These are phyloP conservation scores for Perdita meconis DNA, from an alignment of 2,888 invertebrate genomes.

Conservation along the genomic window DNA sequence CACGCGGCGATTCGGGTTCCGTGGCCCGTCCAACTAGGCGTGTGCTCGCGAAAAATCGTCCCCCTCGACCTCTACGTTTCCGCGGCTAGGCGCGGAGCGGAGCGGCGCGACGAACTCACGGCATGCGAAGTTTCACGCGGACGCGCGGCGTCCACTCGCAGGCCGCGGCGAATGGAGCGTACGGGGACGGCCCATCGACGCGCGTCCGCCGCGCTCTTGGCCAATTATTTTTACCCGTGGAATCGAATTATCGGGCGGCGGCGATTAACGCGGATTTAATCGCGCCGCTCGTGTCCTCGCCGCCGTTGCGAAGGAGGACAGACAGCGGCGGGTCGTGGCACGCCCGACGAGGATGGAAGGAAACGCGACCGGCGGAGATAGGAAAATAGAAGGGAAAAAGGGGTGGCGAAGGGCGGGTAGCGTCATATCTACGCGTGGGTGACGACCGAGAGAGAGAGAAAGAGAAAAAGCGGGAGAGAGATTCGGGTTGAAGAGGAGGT, in stretches of 20 bases:
- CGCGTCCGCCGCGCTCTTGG: conserved; percentile 51
- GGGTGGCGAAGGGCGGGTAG: conserved; percentile 51
- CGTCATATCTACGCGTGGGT: conserved; percentile 59
- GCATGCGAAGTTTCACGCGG: conserved; percentile 41
- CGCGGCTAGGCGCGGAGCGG: too few species aligned
- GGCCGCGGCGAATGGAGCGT: conserved; percentile 47
- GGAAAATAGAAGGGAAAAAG: conserved; percentile 39
- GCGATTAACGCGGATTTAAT: conserved; percentile 81
- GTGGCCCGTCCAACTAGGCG: conserved; percentile 6
- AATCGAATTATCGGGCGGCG: conserved; percentile 73
- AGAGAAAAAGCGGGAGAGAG: too few species aligned
- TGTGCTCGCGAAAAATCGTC: conserved; percentile 29
- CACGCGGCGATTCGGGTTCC: not conserved
- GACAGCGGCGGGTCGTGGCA: not conserved
- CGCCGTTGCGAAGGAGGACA: conserved; percentile 19
- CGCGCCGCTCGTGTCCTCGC: conserved; percentile 66
- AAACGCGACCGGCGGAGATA: conserved; percentile 20
- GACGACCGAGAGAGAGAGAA: too few species aligned
- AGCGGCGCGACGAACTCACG: conserved; percentile 30
- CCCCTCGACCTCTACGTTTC: not conserved
- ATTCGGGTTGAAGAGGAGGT: conserved; percentile 59
- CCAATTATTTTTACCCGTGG: conserved; percentile 77
- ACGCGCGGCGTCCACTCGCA: conserved; percentile 42
- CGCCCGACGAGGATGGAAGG: not conserved
- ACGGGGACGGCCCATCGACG: conserved; percentile 55